Conservation (phyloP, 2,113 vertebrate genomes). For the Falcunculus frontatus region DNA sequence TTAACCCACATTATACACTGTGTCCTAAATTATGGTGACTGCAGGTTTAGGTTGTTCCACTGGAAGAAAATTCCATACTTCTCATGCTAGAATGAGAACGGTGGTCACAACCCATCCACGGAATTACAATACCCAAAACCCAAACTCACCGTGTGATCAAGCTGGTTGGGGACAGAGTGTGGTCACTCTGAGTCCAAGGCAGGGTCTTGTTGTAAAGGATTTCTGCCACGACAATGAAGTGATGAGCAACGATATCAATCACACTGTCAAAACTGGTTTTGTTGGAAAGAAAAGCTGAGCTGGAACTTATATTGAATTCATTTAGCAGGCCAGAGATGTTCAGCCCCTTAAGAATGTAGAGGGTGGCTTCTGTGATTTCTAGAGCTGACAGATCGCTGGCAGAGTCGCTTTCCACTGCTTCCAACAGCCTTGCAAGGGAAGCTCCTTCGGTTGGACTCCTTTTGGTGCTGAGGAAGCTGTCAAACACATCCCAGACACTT, state of each 20-base stretch:
- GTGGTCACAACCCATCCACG: neutral
- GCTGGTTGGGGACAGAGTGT: slow-evolving; percentile 50
- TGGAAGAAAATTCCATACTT: neutral
- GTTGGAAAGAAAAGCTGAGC: neutral
- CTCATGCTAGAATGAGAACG: neutral
- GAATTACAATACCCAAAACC: neutral
- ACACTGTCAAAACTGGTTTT: neutral
- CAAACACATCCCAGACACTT: neutral
- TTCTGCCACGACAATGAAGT: slow-evolving; percentile 19
- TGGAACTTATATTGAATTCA: neutral
- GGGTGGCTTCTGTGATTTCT: neutral
- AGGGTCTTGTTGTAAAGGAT: slow-evolving; percentile 23
- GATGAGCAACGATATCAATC: neutral
- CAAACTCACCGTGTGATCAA: slow-evolving; percentile 70
- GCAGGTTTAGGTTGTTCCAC: neutral
- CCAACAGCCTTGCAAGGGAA: neutral
- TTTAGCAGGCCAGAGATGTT: neutral
- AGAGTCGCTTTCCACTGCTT: neutral
- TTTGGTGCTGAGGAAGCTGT: neutral
- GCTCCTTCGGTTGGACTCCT: neutral
- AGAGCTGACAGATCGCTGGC: neutral
- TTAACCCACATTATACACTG: neutral
- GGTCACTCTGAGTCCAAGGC: slow-evolving; percentile 26
- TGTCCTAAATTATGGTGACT: neutral
- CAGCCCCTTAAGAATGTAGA: neutral